Conservation (phyloP, 2,113 vertebrate genomes). For the Dipodomys merriami region DNA sequence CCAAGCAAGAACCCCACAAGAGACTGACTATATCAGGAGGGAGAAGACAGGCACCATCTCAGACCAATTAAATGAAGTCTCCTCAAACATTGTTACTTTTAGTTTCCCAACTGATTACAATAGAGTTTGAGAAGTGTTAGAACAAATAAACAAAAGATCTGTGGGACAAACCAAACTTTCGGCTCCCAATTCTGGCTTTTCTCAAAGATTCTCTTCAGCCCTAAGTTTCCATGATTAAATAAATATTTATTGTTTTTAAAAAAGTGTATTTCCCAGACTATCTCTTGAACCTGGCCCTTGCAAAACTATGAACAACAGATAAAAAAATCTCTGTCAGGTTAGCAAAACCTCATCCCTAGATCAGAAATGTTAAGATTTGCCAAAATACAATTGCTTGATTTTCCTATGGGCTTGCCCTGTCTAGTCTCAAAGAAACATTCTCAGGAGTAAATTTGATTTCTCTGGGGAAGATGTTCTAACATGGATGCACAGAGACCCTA, state of each 20-base stretch:
- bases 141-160: not conserved
- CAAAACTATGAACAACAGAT: constrained; percentile 24
- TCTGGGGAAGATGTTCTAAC: not conserved
- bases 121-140: not conserved
- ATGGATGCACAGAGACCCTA: not conserved
- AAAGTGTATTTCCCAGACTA: constrained; percentile 36
- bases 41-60: too few relatives aligned
- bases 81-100: not conserved
- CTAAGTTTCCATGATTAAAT: constrained; percentile 55
- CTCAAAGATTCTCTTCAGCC: constrained; percentile 13
- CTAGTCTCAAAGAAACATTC: not conserved
- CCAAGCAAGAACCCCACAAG: not conserved
- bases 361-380: constrained; percentile 18
- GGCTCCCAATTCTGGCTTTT: not conserved
- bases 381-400: not conserved
- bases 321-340: constrained; percentile 13
- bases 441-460: constrained; percentile 17
- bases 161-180: constrained; percentile 12
- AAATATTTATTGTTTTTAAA: constrained; percentile 54
- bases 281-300: constrained; percentile 34
- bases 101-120: constrained; percentile 40
- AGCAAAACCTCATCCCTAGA: constrained; percentile 4
- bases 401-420: not conserved
- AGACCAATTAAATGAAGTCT: constrained; percentile 8
- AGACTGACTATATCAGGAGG: not conserved